Conservation (phyloP, 1,140 invertebrate genomes). For the Trypoxylus dichotomus region DNA sequence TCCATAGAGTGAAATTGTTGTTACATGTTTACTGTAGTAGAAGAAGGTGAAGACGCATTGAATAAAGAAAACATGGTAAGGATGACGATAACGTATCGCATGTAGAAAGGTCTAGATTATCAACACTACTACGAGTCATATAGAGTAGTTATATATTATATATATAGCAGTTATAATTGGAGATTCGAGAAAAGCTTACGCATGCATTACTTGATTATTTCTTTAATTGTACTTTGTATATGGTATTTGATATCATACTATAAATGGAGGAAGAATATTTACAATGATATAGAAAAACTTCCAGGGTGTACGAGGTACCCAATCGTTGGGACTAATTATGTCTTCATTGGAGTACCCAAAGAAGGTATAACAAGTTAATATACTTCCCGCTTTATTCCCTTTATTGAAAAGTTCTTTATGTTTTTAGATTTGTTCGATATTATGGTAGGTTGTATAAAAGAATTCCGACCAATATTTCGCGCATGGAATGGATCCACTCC, state of each 20-base stretch:
- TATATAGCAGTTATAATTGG: not conserved
- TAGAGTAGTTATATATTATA: not conserved
- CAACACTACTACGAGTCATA: too few relatives aligned
- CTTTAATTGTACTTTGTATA: not conserved
- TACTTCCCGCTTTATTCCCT: not conserved
- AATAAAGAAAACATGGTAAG: not conserved
- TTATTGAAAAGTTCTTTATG: not conserved
- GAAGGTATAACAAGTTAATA: not conserved
- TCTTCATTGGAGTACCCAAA: slow-evolving; percentile 4
- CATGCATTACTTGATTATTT: not conserved
- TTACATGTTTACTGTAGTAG: too few relatives aligned
- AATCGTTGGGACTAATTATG: not conserved
- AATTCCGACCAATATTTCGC: slow-evolving; percentile 43
- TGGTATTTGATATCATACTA: not conserved
- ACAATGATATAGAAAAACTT: not conserved
- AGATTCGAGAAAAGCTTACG: not conserved
- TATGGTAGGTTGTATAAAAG: not conserved
- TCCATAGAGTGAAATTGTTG: too few relatives aligned
- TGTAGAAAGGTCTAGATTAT: not conserved
- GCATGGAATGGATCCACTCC: slow-evolving; percentile 43
- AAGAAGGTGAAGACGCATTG: too few relatives aligned
- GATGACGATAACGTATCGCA: not conserved
- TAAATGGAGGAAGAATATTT: not conserved
- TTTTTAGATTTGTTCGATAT: not conserved
- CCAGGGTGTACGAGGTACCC: not conserved